Conservation (phyloP, 1,140 invertebrate genomes). For the Drosophila cardini region DNA sequence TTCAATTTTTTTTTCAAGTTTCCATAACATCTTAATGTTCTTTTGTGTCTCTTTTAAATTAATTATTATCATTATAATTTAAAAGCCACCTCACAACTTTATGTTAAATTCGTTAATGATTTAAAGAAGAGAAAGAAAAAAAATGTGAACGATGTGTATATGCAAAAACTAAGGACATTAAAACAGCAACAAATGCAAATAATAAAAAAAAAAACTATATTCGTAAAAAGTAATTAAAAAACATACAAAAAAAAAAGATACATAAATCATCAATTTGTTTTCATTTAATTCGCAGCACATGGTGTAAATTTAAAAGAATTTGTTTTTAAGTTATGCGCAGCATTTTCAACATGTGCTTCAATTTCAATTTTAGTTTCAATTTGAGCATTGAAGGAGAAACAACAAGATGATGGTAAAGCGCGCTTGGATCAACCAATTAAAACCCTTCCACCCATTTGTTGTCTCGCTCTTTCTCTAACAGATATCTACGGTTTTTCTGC, state of each 20-base stretch:
- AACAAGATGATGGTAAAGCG: constrained; percentile 35
- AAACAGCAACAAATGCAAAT: constrained; percentile 27
- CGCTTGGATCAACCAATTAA: neutral
- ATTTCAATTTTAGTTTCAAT: constrained; percentile 23
- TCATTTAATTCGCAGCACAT: constrained; percentile 41
- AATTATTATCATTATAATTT: constrained; percentile 13
- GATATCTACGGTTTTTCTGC: constrained; percentile 39
- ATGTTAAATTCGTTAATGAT: constrained; percentile 62
- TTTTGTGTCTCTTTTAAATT: constrained; percentile 39
- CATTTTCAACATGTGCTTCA: constrained; percentile 15
- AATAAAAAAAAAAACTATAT: constrained; percentile 71
- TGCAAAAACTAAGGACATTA: constrained; percentile 60
- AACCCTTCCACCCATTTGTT: neutral
- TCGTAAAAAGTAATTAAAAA: constrained; percentile 64
- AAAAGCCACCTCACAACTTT: constrained; percentile 45
- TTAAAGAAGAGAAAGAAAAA: constrained; percentile 23
- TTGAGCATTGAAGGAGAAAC: neutral
- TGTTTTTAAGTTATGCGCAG: neutral
- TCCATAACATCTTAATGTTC: constrained; percentile 26
- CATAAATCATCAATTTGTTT: constrained; percentile 43
- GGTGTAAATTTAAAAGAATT: constrained; percentile 5
- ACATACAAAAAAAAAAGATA: constrained; percentile 38
- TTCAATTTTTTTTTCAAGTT: constrained; percentile 42
- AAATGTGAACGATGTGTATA: constrained; percentile 64
- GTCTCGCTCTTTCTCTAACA: constrained; percentile 6